Conservation (phyloP, 2,797 vertebrate genomes). For the Anabacerthia variegaticeps region DNA sequence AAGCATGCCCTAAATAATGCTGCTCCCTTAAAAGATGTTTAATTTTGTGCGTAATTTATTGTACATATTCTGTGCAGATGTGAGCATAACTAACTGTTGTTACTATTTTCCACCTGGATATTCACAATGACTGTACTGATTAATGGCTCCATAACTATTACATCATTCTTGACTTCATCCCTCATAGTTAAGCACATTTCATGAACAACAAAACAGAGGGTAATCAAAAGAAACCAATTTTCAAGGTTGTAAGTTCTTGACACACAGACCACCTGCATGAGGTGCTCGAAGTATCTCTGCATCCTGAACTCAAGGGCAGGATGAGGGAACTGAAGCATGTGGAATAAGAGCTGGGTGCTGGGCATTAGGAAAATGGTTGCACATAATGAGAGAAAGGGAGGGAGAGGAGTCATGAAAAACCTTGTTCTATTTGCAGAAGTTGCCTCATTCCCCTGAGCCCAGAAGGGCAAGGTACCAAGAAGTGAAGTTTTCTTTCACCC, state of each 20-base stretch:
- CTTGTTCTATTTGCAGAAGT: not conserved
- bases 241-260: not conserved
- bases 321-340: not conserved
- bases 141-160: constrained; percentile 27
- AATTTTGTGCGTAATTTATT: constrained; percentile 20
- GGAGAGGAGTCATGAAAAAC: not conserved
- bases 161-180: constrained; percentile 25
- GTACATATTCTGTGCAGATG: constrained; percentile 23
- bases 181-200: not conserved
- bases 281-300: not conserved
- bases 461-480: not conserved
- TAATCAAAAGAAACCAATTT: constrained; percentile 4
- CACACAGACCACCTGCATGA: not conserved
- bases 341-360: not conserved
- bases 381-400: not conserved
- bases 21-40: not conserved
- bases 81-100: constrained; percentile 4
- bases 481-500: not conserved
- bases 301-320: not conserved
- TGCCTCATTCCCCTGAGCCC: not conserved
- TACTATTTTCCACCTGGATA: constrained; percentile 52
- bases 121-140: constrained; percentile 11
- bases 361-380: not conserved
- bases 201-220: not conserved
- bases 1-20: not conserved